Conservation (phyloP, 2,888 invertebrate genomes). For the Synanthedon formicaeformis region DNA sequence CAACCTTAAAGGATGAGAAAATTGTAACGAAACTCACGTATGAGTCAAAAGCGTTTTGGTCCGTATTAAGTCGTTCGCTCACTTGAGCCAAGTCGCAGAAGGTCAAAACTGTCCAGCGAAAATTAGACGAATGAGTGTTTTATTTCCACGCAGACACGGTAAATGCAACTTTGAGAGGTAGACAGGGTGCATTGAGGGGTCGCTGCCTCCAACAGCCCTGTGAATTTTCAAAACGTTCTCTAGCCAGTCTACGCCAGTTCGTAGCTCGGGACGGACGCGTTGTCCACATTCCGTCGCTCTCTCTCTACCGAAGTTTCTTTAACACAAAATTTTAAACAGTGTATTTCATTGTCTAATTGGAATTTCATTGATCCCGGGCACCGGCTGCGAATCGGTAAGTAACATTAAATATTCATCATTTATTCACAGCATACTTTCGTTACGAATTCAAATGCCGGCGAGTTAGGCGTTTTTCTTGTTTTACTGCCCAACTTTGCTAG, state of each 20-base stretch:
- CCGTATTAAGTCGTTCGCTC: slow-evolving; percentile 6
- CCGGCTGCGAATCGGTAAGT: slow-evolving; percentile 18
- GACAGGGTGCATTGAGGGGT: slow-evolving; percentile 17
- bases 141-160: slow-evolving; percentile 16
- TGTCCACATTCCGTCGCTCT: slow-evolving; percentile 11
- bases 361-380: slow-evolving; percentile 12
- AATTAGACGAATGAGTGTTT: slow-evolving; percentile 30
- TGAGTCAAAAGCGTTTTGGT: neutral
- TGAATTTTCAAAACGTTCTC: slow-evolving; percentile 23
- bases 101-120: slow-evolving; percentile 32
- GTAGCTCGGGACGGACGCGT: slow-evolving; percentile 16
- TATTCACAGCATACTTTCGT: slow-evolving; percentile 16
- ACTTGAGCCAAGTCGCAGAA: slow-evolving; percentile 27
- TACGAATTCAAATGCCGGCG: slow-evolving; percentile 25
- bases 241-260: slow-evolving; percentile 32
- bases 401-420: slow-evolving; percentile 9
- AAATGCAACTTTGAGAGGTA: slow-evolving; percentile 20
- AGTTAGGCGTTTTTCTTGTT: slow-evolving; percentile 23
- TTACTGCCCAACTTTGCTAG: slow-evolving; percentile 39
- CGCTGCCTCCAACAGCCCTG: slow-evolving; percentile 21
- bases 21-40: neutral
- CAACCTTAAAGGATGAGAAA: neutral
- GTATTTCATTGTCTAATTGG: slow-evolving; percentile 9
- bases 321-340: slow-evolving; percentile 20
- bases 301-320: slow-evolving; percentile 15